Evolutionary conservation across 92 coral and sea anemone genomes (phyloP), one percentile per base, ranked within the genome.

Genomic region (Epizoanthus stellaris): DNA sequence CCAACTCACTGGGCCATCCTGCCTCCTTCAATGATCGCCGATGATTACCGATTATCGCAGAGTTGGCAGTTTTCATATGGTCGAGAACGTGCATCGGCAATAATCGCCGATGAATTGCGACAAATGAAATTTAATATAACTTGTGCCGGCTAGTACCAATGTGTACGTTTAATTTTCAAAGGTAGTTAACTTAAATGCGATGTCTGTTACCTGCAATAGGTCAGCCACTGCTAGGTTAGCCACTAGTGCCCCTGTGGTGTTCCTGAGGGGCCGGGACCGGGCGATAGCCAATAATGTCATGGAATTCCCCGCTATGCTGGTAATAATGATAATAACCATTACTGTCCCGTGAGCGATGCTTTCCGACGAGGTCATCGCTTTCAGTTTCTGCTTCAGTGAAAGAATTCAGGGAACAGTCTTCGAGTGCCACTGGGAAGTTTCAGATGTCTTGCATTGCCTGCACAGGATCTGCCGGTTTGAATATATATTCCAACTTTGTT

Each of bases 151-250:
- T 30, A 30, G 36, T 30, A 30, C 36, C 36, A 30, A 30, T 30
- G 36, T 30, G 36, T 30, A 30, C 36, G 36, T 30, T 30, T 30
- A 30, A 30, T 1, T 30, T 30, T 30, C 36, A 30, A 30, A 30
- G 36, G 36, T 30, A 30, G 36, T 30, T 2, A 30, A 30, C 1
- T 30, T 30, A 30, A 38, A 25, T 2, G 14, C 19, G 20, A 2
- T 47, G 21, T 14, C 16, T 39, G 34, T 1, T 76, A 76, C 82
- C 82, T 76, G 82, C 42, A 38, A 76, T 17, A 76, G 23, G 75
- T 89, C 92, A 2, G 90, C 92, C 5, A 81, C 62, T 14, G 92
- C 92, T n/a, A 89, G 92, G 70, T 89, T 89, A 6, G 90, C 90
- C 15, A 89, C 20, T 17, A 89, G 65, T 21, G 84, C 84, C 4